phyloP scores from a whole-genome alignment of 2,888 invertebrate genomes.

The Frankliniella intonsa region DNA sequence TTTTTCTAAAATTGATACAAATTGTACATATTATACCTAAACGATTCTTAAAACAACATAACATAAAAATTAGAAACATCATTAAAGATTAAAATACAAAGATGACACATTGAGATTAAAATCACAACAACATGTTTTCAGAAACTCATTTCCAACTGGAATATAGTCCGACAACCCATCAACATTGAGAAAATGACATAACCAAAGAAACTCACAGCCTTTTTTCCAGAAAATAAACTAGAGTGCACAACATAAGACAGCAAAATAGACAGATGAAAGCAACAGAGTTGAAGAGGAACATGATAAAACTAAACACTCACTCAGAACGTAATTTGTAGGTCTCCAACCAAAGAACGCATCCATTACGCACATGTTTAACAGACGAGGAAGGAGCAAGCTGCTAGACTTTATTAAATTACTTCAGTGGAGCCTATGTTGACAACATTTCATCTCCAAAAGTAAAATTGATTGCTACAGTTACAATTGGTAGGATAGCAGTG shows the following conservation, averaged over 20 bases:
- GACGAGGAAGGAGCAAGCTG: too few species aligned
- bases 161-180: background rate
- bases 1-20: background rate
- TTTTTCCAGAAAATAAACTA: slow-evolving; percentile 24
- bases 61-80: too few species aligned
- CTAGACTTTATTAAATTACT: too few species aligned
- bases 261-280: background rate
- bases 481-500: background rate
- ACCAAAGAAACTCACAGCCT: slow-evolving; percentile 24
- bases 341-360: too few species aligned
- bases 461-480: too few species aligned
- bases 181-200: slow-evolving; percentile 15
- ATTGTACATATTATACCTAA: background rate
- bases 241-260: slow-evolving; percentile 21
- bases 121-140: background rate
- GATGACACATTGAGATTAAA: background rate
- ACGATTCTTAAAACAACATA: too few species aligned
- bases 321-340: too few species aligned
- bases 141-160: background rate
- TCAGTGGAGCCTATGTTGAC: too few species aligned
- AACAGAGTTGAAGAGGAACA: background rate
- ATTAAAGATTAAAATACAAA: too few species aligned
- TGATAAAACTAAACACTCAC: background rate
- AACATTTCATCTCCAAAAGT: too few species aligned
- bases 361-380: too few species aligned